Conservation (phyloP, 2,113 vertebrate species). For the Nansenia antarctica region DNA sequence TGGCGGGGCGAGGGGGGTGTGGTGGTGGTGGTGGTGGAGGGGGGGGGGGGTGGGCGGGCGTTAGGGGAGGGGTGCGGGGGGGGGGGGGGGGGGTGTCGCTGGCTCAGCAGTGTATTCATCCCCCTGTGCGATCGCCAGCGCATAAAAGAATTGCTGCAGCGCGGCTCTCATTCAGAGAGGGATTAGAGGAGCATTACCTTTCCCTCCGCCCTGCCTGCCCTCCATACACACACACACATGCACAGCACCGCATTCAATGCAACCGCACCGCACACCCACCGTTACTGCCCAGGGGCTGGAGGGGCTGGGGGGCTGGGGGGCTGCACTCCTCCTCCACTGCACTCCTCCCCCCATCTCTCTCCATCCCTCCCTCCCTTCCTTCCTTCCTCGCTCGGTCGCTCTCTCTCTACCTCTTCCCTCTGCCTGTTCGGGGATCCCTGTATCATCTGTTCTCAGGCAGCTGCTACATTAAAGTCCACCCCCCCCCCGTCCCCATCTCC, state of each 20-base stretch:
- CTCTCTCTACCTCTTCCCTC: background rate
- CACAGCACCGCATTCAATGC: constrained; percentile 5
- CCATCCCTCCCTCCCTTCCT: background rate
- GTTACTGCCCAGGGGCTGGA: background rate
- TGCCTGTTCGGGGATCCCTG: too few relatives aligned
- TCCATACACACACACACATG: constrained; percentile 12
- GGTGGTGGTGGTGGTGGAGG: constrained; percentile 10
- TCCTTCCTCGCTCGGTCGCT: background rate
- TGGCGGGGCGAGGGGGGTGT: constrained; percentile 39
- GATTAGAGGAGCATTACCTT: constrained; percentile 73
- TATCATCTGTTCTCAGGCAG: too few relatives aligned
- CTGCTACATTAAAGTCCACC: too few relatives aligned
- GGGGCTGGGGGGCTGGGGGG: background rate
- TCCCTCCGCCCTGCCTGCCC: constrained; percentile 28
- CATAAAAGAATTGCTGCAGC: constrained; percentile 73
- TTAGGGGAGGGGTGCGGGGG: background rate
- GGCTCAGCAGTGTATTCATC: constrained; percentile 71
- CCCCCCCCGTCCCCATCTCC: too few relatives aligned
- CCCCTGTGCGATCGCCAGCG: constrained; percentile 61
- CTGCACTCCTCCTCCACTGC: background rate
- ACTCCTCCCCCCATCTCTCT: background rate
- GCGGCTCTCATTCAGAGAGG: constrained; percentile 72
- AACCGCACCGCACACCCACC: too few relatives aligned
- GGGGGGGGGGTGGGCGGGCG: background rate
- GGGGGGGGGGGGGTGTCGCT: constrained; percentile 35